Evolutionary conservation across 2,113 vertebrate species (phyloP), one percentile per base, ranked within the genome.

Genomic region (Reinhardtius hippoglossoides): DNA sequence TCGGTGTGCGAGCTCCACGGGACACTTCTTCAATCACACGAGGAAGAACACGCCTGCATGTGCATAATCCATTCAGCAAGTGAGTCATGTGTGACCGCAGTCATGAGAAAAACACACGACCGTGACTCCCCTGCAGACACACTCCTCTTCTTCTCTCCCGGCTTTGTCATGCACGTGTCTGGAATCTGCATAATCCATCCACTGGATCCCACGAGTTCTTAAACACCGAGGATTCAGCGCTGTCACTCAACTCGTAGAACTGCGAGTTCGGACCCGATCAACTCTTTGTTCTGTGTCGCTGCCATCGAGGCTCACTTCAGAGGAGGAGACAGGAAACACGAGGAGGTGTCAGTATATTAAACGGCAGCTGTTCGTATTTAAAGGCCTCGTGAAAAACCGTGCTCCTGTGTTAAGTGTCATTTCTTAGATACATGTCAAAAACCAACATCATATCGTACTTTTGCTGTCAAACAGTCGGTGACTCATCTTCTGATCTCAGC

Each of bases 111-210:
- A 31, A 27, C 50, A 23, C 73, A 68, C 2, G 26, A n/a, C n/a
- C 35, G 26, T 26, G 54, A 26, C 14, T 76, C 64, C 20, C 26
- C 63, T 8, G 54, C 70, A 46, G 44, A 63, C 48, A 42, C 62
- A 14, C 57, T 9, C 60, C 16, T 16, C 15, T 37, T 37, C 9
- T 37, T 37, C 35, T 37, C 0, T 37, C 42, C 68, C 57, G 4
- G 35, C 67, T 81, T 55, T 63, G 71, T 63, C 54, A 66, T 61
- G 68, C 65, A 42, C 14, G 48, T 68, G 54, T 68, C 14, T 18
- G 15, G 70, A 42, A 86, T 89, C 75, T 86, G 79, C 83, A 87
- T 85, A 88, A 87, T 78, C 84, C 67, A 14, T 48, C 57, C 26
- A 12, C 66, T 18, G 67, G 54, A 78, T 71, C 73, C 26, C 24